Conservation (phyloP, 2,113 vertebrate species). For the Chelonoidis abingdonii region DNA sequence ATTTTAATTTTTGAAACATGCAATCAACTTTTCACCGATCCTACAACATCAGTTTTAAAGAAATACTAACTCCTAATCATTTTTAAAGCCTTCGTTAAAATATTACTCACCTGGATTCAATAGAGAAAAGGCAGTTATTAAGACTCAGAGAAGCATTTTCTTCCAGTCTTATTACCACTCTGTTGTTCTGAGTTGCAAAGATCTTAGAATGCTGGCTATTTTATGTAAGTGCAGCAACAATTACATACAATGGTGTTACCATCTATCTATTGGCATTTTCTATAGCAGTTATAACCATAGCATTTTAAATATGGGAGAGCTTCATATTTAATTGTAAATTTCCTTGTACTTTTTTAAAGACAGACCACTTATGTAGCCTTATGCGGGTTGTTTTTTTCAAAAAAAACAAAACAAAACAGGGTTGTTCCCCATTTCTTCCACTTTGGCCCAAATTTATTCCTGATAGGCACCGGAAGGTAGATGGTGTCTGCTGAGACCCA, state of each 20-base stretch:
- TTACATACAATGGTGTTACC: background rate
- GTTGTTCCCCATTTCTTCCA: background rate
- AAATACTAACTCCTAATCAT: background rate
- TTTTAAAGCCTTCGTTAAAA: background rate
- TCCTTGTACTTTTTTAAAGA: background rate
- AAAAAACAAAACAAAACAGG: background rate
- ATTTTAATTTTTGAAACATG: background rate
- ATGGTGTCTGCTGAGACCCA: background rate
- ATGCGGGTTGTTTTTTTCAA: background rate
- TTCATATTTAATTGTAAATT: background rate
- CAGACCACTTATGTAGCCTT: background rate
- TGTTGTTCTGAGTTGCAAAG: background rate
- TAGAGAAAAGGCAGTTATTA: background rate
- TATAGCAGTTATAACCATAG: background rate
- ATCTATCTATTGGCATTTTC: background rate
- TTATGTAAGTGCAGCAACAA: background rate
- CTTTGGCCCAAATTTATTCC: background rate
- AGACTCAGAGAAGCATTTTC: background rate
- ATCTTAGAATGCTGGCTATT: accelerated
- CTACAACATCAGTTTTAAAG: background rate
- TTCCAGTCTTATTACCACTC: background rate
- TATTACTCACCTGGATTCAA: background rate
- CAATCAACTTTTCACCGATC: background rate
- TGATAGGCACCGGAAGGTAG: background rate
- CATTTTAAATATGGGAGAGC: background rate